Evolutionary conservation across 2,113 vertebrate genomes (phyloP).

Genomic region (Nymphicus hollandicus): DNA sequence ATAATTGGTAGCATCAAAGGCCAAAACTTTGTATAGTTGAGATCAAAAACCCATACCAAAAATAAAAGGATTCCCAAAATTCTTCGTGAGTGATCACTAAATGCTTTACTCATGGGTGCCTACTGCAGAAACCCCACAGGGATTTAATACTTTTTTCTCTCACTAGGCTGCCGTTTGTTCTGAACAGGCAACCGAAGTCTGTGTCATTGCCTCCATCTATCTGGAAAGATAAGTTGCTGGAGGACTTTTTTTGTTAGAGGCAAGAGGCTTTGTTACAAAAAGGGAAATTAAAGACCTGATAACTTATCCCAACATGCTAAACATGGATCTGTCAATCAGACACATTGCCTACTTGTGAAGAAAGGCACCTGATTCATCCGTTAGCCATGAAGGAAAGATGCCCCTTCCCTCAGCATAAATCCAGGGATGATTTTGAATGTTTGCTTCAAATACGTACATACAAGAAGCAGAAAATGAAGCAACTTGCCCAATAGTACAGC

Average conservation of each 20-base stretch:
- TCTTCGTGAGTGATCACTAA: neutral
- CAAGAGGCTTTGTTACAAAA: neutral
- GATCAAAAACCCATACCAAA: neutral
- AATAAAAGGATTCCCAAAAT: neutral
- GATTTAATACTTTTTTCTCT: neutral
- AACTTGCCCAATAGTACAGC: neutral
- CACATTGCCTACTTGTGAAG: neutral
- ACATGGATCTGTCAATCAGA: neutral
- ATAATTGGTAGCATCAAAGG: slow-evolving; percentile 18
- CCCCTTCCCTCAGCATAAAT: neutral
- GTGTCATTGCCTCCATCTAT: neutral
- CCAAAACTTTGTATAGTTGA: neutral
- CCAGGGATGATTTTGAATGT: neutral
- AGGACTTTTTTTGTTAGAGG: neutral
- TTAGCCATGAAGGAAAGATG: neutral
- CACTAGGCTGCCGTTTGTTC: neutral
- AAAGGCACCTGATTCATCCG: neutral
- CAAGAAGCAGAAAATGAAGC: neutral
- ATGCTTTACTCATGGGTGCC: neutral
- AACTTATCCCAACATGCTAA: neutral
- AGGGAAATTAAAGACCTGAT: neutral
- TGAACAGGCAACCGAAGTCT: neutral
- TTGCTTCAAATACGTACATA: neutral
- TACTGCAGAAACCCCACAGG: neutral
- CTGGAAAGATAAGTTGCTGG: neutral